These are phyloP conservation scores for Drosophila asahinai DNA, from an alignment of 1,140 invertebrate species.

Conservation along the genomic window DNA sequence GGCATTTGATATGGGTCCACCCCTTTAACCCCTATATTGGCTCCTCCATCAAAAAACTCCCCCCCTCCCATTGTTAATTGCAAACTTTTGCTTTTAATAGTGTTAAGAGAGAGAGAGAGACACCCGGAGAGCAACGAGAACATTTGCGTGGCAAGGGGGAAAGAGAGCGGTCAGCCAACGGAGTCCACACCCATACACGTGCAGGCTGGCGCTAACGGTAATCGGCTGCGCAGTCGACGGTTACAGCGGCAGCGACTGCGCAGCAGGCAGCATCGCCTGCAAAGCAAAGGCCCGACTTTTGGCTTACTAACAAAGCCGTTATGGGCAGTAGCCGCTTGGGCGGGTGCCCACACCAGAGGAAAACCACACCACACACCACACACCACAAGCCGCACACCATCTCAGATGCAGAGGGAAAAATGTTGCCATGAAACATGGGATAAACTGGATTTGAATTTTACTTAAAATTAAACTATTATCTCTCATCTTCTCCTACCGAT, in stretches of 20 bases:
- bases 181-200: conserved; percentile 62
- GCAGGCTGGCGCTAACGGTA: conserved; percentile 75
- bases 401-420: background rate
- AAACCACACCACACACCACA: conserved; percentile 31
- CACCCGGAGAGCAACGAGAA: conserved; percentile 32
- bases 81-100: conserved; percentile 82
- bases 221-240: conserved; percentile 63
- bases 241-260: conserved; percentile 26
- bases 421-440: too few relatives aligned
- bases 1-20: conserved; percentile 64
- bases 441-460: too few relatives aligned
- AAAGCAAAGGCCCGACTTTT: conserved; percentile 31
- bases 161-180: conserved; percentile 52
- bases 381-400: conserved; percentile 30
- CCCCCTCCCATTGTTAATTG: conserved; percentile 66
- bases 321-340: conserved; percentile 80
- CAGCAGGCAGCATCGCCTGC: conserved; percentile 3
- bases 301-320: conserved; percentile 82
- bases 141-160: conserved; percentile 6
- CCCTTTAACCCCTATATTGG: background rate
- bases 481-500: too few relatives aligned
- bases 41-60: conserved; percentile 45
- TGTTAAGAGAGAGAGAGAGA: conserved; percentile 16
- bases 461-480: too few relatives aligned
- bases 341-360: conserved; percentile 66